Percentiles rank a stretch among this genome's conserved stretches.
Conservation (phyloP, 2,888 invertebrate genomes). For the Graphium colonna region DNA sequence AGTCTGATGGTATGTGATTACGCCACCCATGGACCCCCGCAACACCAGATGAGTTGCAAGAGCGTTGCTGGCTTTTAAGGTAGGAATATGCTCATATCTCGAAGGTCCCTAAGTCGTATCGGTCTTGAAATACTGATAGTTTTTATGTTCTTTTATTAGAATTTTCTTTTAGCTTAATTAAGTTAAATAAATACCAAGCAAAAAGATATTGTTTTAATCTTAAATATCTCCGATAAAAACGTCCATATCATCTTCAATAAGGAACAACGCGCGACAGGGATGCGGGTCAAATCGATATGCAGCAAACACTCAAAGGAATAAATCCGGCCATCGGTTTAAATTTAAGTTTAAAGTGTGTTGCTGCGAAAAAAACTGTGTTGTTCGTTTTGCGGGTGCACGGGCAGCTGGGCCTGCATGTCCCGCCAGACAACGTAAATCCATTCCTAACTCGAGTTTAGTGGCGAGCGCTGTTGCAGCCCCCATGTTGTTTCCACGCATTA, state of each 20-base stretch:
- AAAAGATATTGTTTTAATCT: no score
- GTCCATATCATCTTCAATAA: not conserved
- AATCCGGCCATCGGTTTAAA: conserved; percentile 20
- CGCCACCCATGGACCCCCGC: no score
- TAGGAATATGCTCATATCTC: no score
- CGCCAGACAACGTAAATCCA: conserved; percentile 65
- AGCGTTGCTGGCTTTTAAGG: no score
- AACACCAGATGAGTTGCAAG: no score
- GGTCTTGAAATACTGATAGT: no score
- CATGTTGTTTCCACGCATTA: conserved; percentile 53
- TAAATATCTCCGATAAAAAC: not conserved
- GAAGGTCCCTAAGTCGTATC: no score
- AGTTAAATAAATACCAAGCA: no score
- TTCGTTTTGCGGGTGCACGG: conserved; percentile 42
- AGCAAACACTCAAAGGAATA: conserved; percentile 17
- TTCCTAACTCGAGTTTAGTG: conserved; percentile 67
- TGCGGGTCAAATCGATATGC: conserved; percentile 17
- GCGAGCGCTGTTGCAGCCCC: conserved; percentile 29
- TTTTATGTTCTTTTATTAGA: no score
- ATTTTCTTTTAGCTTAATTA: no score
- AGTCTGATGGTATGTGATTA: no score
- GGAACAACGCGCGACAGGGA: conserved; percentile 20
- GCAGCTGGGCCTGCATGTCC: conserved; percentile 42
- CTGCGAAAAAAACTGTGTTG: conserved; percentile 62
- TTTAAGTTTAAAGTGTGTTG: conserved; percentile 63